Evolutionary conservation across 2,888 invertebrate genomes (phyloP).

Genomic region (Brenthis hecate): DNA sequence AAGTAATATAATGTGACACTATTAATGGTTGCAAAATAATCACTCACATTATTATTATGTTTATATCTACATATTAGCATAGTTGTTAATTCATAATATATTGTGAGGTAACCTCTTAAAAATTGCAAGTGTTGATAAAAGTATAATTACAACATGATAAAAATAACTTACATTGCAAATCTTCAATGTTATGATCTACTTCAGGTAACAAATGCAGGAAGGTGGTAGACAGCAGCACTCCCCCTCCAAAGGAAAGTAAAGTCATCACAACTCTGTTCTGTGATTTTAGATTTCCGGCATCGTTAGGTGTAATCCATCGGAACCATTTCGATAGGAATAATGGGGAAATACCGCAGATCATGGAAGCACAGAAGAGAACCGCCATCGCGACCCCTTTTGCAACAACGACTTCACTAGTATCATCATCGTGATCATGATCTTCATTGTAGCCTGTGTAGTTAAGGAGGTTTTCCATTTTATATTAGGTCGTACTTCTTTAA

Average conservation of each 20-base stretch:
- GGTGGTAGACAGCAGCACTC: slow-evolving; percentile 90
- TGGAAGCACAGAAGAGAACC: slow-evolving; percentile 88
- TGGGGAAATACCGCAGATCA: slow-evolving; percentile 88
- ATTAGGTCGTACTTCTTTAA: slow-evolving; percentile 29
- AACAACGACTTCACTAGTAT: slow-evolving; percentile 77
- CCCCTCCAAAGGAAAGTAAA: slow-evolving; percentile 91
- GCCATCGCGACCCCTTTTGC: slow-evolving; percentile 92
- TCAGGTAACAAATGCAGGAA: slow-evolving; percentile 92
- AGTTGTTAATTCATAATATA: neutral
- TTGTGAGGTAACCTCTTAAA: neutral
- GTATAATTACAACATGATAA: slow-evolving; percentile 2
- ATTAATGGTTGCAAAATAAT: neutral
- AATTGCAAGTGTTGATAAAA: neutral
- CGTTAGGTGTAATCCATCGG: slow-evolving; percentile 80
- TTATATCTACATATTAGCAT: neutral
- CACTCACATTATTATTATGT: neutral
- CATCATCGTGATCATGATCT: slow-evolving; percentile 47
- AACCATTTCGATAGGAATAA: slow-evolving; percentile 86
- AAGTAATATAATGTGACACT: no score
- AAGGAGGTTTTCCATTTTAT: slow-evolving; percentile 41
- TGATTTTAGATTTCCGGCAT: slow-evolving; percentile 72
- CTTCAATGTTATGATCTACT: slow-evolving; percentile 86
- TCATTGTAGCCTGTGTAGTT: slow-evolving; percentile 44
- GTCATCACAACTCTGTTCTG: slow-evolving; percentile 82
- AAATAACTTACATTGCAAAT: slow-evolving; percentile 78